Conservation (phyloP, 1,140 invertebrate species). For the Anastrepha ludens region DNA sequence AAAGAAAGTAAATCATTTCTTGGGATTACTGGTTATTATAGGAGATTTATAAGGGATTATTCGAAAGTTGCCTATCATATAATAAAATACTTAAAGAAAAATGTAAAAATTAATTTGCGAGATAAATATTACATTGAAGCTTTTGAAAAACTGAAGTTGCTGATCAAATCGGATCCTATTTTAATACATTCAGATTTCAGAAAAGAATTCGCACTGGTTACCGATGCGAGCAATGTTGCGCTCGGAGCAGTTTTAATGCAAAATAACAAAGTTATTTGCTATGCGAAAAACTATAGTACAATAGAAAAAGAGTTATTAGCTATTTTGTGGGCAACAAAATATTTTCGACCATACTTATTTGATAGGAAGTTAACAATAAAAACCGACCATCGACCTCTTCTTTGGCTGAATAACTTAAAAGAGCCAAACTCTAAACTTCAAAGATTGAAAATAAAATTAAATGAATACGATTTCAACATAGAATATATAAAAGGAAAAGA, state of each 20-base stretch:
- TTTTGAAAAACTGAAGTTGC: slow-evolving; percentile 49
- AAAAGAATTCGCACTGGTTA: slow-evolving; percentile 52
- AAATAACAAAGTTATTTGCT: slow-evolving; percentile 49
- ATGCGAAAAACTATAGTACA: slow-evolving; percentile 37
- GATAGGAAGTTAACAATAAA: not conserved
- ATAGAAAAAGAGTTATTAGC: slow-evolving; percentile 56
- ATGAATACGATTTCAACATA: slow-evolving; percentile 62
- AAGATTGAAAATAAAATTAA: slow-evolving; percentile 52
- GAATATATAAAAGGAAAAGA: slow-evolving; percentile 62
- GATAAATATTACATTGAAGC: slow-evolving; percentile 53
- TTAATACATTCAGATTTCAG: slow-evolving; percentile 51
- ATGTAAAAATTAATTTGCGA: slow-evolving; percentile 55
- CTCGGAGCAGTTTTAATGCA: slow-evolving; percentile 61
- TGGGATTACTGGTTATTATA: slow-evolving; percentile 55
- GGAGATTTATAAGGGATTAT: slow-evolving; percentile 59
- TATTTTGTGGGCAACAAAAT: slow-evolving; percentile 35
- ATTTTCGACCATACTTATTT: slow-evolving; percentile 51
- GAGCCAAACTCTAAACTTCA: slow-evolving; percentile 65
- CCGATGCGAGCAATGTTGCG: slow-evolving; percentile 60
- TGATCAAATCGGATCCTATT: slow-evolving; percentile 49
- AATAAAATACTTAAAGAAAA: slow-evolving; percentile 58
- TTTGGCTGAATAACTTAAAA: slow-evolving; percentile 41
- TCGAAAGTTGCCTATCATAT: slow-evolving; percentile 54
- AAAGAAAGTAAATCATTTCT: slow-evolving; percentile 60
- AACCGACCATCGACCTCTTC: slow-evolving; percentile 22